Evolutionary conservation across 2,797 vertebrate genomes (phyloP).

Genomic region (Atherinosoma microstoma): DNA sequence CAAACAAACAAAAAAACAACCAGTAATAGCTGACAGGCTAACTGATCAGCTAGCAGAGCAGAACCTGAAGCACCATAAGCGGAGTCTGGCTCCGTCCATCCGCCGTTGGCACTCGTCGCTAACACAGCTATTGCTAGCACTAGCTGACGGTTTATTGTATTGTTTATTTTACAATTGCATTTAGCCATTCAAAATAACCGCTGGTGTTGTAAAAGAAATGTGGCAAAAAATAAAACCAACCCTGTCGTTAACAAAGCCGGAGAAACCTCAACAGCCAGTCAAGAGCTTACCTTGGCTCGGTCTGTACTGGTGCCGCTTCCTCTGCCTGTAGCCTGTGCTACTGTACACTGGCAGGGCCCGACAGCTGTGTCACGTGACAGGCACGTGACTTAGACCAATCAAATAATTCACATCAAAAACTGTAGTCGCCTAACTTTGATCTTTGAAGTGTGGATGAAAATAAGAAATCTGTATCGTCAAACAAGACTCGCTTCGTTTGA

Average conservation of each 20-base stretch:
- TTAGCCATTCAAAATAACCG: not conserved
- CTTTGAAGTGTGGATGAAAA: conserved; percentile 11
- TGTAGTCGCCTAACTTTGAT: conserved; percentile 11
- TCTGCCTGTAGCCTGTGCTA: conserved; percentile 55
- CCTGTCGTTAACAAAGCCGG: conserved; percentile 35
- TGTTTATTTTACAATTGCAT: not conserved
- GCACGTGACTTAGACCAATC: conserved; percentile 71
- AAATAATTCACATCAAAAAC: conserved; percentile 39
- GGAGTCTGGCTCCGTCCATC: conserved; percentile 52
- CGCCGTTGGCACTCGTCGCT: conserved; percentile 60
- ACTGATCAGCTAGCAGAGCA: conserved; percentile 42
- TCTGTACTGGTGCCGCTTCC: conserved; percentile 36
- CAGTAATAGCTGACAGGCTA: conserved; percentile 55
- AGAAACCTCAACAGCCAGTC: conserved; percentile 14
- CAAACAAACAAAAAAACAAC: conserved; percentile 10
- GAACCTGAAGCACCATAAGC: conserved; percentile 48
- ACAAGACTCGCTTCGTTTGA: not conserved
- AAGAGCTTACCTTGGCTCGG: conserved; percentile 55
- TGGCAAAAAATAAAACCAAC: conserved; percentile 10
- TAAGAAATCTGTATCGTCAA: not conserved
- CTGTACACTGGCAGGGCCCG: conserved; percentile 74
- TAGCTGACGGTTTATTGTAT: conserved; percentile 42
- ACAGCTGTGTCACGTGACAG: conserved; percentile 76
- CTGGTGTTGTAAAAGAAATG: not conserved
- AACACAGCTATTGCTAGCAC: conserved; percentile 63